These are phyloP conservation scores for Lysiphlebus fabarum DNA, from an alignment of 1,140 invertebrate genomes.

Conservation along the genomic window DNA sequence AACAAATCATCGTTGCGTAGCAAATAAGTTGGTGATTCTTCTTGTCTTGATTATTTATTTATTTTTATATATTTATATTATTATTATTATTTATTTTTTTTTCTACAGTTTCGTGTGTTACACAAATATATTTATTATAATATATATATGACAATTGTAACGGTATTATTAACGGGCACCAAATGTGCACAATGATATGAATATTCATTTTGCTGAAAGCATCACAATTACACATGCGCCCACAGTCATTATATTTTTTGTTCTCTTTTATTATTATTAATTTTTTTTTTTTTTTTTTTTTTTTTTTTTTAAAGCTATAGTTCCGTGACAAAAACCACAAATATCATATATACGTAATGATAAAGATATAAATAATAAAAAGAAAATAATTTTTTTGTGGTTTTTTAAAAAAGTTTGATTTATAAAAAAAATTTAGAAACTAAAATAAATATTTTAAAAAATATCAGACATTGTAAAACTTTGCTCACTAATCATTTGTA, in stretches of 20 bases:
- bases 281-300: background rate
- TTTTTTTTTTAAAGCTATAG: background rate
- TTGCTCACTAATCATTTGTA: background rate
- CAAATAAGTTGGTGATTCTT: background rate
- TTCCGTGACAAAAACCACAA: no score
- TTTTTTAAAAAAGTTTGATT: background rate
- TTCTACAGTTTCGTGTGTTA: background rate
- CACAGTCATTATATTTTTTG: conserved; percentile 3
- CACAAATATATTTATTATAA: no score
- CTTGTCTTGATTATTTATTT: background rate
- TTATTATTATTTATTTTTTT: no score
- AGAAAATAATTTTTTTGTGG: background rate
- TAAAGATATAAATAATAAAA: background rate
- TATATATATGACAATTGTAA: conserved; percentile 14
- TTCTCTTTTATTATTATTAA: no score
- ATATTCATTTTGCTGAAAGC: background rate
- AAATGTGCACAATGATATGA: conserved; percentile 20
- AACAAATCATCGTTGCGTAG: conserved; percentile 21
- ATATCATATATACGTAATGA: no score
- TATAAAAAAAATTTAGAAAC: no score
- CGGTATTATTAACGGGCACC: conserved; percentile 22
- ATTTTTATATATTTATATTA: background rate
- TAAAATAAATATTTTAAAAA: background rate
- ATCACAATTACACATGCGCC: no score
- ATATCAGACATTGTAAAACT: background rate